Conservation (phyloP, 2,113 vertebrate genomes). For the Bambusicola thoracicus region DNA sequence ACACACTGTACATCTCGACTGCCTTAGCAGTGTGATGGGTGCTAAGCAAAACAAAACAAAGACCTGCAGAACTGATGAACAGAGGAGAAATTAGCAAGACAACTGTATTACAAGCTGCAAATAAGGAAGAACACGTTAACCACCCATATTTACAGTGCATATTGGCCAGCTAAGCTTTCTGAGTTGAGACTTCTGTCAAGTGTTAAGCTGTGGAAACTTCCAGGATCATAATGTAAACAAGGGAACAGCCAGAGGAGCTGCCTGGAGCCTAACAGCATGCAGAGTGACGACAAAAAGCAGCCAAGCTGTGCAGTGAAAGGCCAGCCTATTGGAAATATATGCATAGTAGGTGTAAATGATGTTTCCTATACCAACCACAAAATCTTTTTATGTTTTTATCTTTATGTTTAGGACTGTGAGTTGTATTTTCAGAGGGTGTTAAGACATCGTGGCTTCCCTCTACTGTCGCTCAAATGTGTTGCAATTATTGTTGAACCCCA, state of each 20-base stretch:
- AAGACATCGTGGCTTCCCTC: slow-evolving; percentile 7
- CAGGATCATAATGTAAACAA: background rate
- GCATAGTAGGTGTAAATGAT: background rate
- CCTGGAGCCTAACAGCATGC: background rate
- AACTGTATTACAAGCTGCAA: background rate
- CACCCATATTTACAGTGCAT: slow-evolving; percentile 60
- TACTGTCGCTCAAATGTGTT: slow-evolving; percentile 34
- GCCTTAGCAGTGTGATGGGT: background rate
- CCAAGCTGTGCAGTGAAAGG: background rate
- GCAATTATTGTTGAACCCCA: background rate
- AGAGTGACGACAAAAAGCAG: background rate
- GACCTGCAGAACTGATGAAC: background rate
- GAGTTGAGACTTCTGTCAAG: slow-evolving; percentile 69
- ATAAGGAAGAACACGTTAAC: slow-evolving; percentile 44
- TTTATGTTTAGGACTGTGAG: background rate
- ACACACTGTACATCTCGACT: background rate
- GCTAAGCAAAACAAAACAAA: background rate
- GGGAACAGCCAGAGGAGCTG: background rate
- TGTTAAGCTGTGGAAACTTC: slow-evolving; percentile 65
- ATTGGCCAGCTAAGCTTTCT: slow-evolving; percentile 67
- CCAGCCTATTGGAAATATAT: background rate
- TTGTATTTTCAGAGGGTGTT: background rate
- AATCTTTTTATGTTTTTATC: background rate
- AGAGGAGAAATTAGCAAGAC: background rate
- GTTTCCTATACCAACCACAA: background rate